Conservation (phyloP, 1,140 invertebrate genomes). For the Euglossa dilemma region DNA sequence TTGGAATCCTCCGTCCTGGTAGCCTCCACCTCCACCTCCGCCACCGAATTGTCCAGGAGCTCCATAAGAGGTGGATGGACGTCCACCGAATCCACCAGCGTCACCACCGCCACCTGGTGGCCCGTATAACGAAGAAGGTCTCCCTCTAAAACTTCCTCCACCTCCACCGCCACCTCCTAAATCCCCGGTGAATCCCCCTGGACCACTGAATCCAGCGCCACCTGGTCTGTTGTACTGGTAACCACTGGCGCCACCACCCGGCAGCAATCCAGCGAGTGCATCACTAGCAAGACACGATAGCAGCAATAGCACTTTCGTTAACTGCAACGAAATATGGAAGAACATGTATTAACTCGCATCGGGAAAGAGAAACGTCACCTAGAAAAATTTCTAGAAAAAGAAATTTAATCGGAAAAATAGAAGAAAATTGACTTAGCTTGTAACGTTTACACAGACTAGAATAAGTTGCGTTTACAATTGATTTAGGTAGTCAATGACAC, state of each 20-base stretch:
- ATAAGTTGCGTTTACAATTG: too few species aligned
- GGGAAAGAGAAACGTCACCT: background rate
- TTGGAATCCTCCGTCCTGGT: constrained; percentile 56
- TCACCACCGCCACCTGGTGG: constrained; percentile 55
- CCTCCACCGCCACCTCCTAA: constrained; percentile 34
- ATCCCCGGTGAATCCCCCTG: constrained; percentile 39
- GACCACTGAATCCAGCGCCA: constrained; percentile 38
- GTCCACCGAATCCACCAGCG: constrained; percentile 45
- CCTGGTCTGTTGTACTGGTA: constrained; percentile 77
- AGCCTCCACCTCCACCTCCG: constrained; percentile 57
- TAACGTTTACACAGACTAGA: too few species aligned
- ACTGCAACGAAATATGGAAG: constrained; percentile 58
- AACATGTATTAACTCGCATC: too few species aligned
- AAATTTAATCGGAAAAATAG: background rate
- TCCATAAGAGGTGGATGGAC: constrained; percentile 24
- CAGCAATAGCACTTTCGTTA: constrained; percentile 68
- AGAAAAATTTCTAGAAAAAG: too few species aligned
- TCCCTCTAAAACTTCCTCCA: constrained; percentile 28
- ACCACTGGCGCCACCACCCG: constrained; percentile 67
- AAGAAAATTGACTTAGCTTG: too few species aligned
- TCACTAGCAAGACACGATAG: constrained; percentile 68
- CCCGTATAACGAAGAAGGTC: constrained; percentile 43
- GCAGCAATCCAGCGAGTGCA: constrained; percentile 72
- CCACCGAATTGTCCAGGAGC: constrained; percentile 41
- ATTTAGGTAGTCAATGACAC: too few species aligned